A percentile compares a stretch with the other conserved stretches of the same genome.
Conservation (phyloP, 2,888 invertebrate genomes). For the Strigamia transsilvanica region DNA sequence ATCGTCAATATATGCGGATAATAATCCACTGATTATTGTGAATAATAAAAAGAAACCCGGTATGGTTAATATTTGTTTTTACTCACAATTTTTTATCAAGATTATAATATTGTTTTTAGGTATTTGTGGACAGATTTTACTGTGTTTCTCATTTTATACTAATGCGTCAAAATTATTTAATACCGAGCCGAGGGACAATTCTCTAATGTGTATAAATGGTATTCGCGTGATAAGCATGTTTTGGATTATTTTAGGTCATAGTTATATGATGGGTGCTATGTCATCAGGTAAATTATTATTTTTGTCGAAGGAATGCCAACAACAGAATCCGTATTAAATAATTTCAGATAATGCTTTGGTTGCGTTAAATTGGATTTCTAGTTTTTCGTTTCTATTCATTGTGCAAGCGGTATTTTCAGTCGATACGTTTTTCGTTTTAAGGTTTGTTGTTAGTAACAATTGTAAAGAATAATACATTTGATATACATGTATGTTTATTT, state of each 20-base stretch:
- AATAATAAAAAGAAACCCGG: not conserved
- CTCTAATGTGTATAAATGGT: constrained; percentile 67
- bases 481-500: not conserved
- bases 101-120: not conserved
- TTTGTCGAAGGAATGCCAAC: not conserved
- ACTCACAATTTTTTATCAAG: not conserved
- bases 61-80: not conserved
- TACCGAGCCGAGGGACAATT: constrained; percentile 62
- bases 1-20: not conserved
- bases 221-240: constrained; percentile 69
- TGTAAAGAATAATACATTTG: not conserved
- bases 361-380: not conserved
- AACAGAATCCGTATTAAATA: not conserved
- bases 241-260: constrained; percentile 70
- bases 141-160: constrained; percentile 68
- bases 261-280: constrained; percentile 58
- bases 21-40: not conserved
- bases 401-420: constrained; percentile 48
- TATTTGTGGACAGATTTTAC: constrained; percentile 60
- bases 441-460: not conserved
- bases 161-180: constrained; percentile 66
- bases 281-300: not conserved
- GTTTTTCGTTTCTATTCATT: constrained; percentile 46
- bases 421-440: constrained; percentile 53
- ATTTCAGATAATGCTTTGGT: constrained; percentile 48